Conservation (phyloP, 2,113 vertebrate species). For the Terrapene triunguis region DNA sequence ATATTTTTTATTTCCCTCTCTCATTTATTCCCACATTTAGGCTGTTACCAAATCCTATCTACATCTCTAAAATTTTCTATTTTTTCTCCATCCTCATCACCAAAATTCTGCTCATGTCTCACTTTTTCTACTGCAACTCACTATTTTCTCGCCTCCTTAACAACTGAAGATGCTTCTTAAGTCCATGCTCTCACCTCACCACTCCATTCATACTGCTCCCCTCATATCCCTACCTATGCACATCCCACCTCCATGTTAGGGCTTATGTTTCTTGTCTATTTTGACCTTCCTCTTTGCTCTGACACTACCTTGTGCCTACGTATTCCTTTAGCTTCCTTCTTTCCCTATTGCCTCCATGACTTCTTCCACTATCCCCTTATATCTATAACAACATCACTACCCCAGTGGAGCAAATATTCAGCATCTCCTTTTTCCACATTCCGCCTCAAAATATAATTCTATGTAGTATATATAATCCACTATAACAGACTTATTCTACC, state of each 20-base stretch:
- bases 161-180: background rate
- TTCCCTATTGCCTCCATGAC: background rate
- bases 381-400: background rate
- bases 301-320: background rate
- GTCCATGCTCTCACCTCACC: background rate
- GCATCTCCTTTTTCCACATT: background rate
- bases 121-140: background rate
- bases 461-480: background rate
- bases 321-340: background rate
- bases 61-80: background rate
- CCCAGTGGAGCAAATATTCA: background rate
- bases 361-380: background rate
- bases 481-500: background rate
- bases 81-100: background rate
- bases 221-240: background rate
- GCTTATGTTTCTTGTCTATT: background rate
- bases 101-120: background rate
- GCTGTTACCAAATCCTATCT: background rate
- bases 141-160: background rate
- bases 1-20: background rate
- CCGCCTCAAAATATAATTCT: background rate
- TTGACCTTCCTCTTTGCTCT: background rate
- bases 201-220: background rate
- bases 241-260: background rate
- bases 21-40: background rate